Evolutionary conservation across 2,888 invertebrate genomes (phyloP).

Genomic region (Autographa gamma): DNA sequence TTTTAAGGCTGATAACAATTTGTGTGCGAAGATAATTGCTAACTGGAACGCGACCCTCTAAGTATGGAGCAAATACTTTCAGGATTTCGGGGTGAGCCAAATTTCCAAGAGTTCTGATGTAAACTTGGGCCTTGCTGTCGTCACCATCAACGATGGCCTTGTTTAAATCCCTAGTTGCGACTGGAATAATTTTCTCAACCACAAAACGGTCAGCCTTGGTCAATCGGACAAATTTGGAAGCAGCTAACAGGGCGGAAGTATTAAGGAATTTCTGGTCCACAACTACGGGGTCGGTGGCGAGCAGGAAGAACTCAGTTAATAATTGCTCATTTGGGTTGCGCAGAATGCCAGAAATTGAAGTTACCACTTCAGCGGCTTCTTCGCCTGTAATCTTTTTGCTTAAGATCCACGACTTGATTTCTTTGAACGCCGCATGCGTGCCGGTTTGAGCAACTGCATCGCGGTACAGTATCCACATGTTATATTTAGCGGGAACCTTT

Average conservation of each 20-base stretch:
- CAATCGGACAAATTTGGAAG: slow-evolving; percentile 88
- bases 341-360: slow-evolving; percentile 85
- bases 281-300: slow-evolving; percentile 87
- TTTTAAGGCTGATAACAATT: slow-evolving; percentile 89
- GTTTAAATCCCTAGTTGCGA: slow-evolving; percentile 85
- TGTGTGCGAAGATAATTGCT: slow-evolving; percentile 90
- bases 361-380: slow-evolving; percentile 90
- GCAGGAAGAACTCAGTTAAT: slow-evolving; percentile 88
- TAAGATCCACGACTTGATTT: slow-evolving; percentile 89
- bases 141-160: slow-evolving; percentile 87
- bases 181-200: slow-evolving; percentile 88
- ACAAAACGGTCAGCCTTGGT: slow-evolving; percentile 89
- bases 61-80: slow-evolving; percentile 90
- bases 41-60: slow-evolving; percentile 89
- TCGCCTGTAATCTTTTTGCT: slow-evolving; percentile 83
- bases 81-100: slow-evolving; percentile 90
- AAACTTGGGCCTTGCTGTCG: slow-evolving; percentile 88
- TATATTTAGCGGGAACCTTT: slow-evolving; percentile 60
- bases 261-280: slow-evolving; percentile 85
- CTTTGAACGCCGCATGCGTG: slow-evolving; percentile 90
- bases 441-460: slow-evolving; percentile 91
- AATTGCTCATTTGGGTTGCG: slow-evolving; percentile 90
- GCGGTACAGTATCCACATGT: slow-evolving; percentile 89
- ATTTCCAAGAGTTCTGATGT: slow-evolving; percentile 90
- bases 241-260: slow-evolving; percentile 88